phyloP scores from a whole-genome alignment of 2,113 vertebrate species.

The Hoplias malabaricus region DNA sequence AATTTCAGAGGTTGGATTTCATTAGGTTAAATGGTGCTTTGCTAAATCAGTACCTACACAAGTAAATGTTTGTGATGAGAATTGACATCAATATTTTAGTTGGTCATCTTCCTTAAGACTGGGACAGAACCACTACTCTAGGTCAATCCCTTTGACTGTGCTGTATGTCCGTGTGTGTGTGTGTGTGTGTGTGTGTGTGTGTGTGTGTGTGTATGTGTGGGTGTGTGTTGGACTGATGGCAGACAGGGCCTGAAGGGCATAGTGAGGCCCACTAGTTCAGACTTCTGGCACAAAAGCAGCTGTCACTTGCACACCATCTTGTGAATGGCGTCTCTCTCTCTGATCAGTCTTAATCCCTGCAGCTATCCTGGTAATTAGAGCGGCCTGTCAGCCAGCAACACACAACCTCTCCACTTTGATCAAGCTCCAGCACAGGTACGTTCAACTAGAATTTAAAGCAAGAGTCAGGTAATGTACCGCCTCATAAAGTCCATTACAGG shows the following conservation, averaged over 20 bases:
- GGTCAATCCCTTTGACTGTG: too few relatives aligned
- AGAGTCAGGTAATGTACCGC: constrained; percentile 11
- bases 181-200: neutral
- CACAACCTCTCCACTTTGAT: constrained; percentile 54
- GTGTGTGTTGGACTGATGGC: constrained; percentile 10
- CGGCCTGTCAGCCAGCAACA: constrained; percentile 52
- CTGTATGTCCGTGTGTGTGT: neutral
- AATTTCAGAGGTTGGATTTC: neutral
- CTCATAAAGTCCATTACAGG: neutral
- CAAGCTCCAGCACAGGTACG: constrained; percentile 52
- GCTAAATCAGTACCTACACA: neutral
- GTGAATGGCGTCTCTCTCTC: constrained; percentile 41
- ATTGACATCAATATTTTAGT: too few relatives aligned
- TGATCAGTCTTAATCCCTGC: constrained; percentile 61
- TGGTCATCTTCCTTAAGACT: too few relatives aligned
- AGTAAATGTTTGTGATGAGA: neutral
- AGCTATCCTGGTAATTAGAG: constrained; percentile 63
- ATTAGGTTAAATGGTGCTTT: neutral
- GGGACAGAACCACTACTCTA: too few relatives aligned
- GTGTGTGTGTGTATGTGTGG: neutral
- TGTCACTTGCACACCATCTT: constrained; percentile 42
- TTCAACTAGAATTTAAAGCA: constrained; percentile 52
- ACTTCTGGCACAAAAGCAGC: constrained; percentile 34
- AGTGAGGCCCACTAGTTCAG: constrained; percentile 35
- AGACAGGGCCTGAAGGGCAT: constrained; percentile 9